A percentile compares a stretch with the other conserved stretches of the same genome.
Conservation (phyloP, 2,888 invertebrate genomes). For the Cerastoderma edule region DNA sequence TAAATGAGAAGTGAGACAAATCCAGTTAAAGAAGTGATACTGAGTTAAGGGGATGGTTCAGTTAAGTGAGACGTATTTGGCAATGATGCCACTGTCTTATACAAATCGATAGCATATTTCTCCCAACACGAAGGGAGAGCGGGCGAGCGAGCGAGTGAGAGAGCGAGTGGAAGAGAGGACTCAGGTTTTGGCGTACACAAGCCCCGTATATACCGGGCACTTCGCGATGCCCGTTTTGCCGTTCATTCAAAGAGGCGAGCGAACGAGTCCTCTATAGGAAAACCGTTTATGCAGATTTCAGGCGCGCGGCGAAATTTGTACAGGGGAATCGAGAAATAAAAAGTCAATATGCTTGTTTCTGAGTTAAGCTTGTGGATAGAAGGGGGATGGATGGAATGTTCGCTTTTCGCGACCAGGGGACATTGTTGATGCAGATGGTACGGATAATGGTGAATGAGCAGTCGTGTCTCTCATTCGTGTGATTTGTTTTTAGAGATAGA, state of each 20-base stretch:
- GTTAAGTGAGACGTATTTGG: constrained; percentile 2
- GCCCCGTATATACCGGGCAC: background rate
- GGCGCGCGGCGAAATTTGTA: constrained; percentile 1
- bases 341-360: constrained; percentile 19
- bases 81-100: background rate
- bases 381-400: too few relatives aligned
- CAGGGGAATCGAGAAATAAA: constrained; percentile 5
- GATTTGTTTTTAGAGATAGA: too few relatives aligned
- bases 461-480: too few relatives aligned
- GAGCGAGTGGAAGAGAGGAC: too few relatives aligned
- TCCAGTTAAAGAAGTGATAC: too few relatives aligned
- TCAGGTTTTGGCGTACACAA: background rate
- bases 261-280: background rate
- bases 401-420: too few relatives aligned
- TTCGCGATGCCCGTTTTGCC: background rate
- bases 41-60: too few relatives aligned
- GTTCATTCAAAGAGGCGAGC: background rate
- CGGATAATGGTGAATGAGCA: too few relatives aligned
- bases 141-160: too few relatives aligned
- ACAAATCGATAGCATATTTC: constrained; percentile 15
- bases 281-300: background rate
- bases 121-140: constrained; percentile 10
- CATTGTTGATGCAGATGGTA: too few relatives aligned
- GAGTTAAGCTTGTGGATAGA: too few relatives aligned
- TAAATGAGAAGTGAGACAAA: too few relatives aligned